Evolutionary conservation across 64 coral and sea anemone species (phyloP).

Genomic region (Pocillopora verrucosa): DNA sequence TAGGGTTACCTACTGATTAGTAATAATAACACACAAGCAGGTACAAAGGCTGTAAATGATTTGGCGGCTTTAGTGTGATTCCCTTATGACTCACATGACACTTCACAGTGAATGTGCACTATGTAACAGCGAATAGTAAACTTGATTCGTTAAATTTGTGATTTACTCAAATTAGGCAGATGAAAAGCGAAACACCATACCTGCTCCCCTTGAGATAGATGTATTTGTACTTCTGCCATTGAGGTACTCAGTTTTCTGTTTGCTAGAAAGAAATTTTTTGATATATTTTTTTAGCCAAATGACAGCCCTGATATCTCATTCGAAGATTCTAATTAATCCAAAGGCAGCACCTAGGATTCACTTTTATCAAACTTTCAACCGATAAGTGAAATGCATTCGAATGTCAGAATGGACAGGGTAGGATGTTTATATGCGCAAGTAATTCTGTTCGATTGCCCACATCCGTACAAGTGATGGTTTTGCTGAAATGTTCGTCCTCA

Average conservation of each 20-base stretch:
- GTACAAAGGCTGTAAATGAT: no score
- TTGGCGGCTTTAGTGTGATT: neutral
- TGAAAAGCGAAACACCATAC: neutral
- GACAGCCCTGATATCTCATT: neutral
- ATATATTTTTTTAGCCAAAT: neutral
- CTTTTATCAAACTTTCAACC: neutral
- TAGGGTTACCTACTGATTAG: no score
- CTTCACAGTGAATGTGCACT: neutral
- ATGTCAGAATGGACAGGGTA: neutral
- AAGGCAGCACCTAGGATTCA: neutral
- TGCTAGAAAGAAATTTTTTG: neutral
- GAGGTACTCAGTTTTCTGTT: neutral
- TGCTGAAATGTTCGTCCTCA: neutral
- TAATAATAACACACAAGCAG: no score
- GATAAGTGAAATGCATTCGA: neutral
- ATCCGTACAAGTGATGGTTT: neutral
- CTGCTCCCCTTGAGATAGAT: neutral
- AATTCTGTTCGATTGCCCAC: neutral
- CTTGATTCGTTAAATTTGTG: neutral
- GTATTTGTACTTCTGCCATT: neutral
- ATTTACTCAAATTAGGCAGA: neutral
- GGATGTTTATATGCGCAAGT: neutral
- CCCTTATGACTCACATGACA: neutral
- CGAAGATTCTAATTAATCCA: neutral
- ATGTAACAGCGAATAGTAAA: neutral